Evolutionary conservation across 2,888 invertebrate genomes (phyloP), one percentile per base, ranked within the genome.

Genomic region (Dastarcus helophoroides): DNA sequence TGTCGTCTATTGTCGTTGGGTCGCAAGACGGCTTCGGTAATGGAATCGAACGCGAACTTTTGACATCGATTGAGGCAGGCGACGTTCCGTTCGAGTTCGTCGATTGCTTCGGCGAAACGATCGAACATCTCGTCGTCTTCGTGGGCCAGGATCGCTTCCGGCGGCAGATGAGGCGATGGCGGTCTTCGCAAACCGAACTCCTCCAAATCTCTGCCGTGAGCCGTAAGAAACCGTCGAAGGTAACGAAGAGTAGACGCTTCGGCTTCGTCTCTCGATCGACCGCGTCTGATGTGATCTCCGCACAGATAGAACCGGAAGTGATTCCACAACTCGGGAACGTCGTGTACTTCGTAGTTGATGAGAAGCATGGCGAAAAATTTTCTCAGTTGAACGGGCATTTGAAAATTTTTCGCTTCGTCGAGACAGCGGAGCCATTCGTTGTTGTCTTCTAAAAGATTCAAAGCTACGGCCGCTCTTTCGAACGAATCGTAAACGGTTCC

Each of bases 401-500:
- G 19, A 19, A 7, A 19, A n/a, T 7, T n/a, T 19, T 7, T 19
- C 6, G 19, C 19, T n/a, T 19, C 19, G 6, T 19, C 7, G 6
- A 19, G n/a, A 7, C 7, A 6, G 6, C 19, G 6, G 6, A 6
- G 6, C 19, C 19, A 19, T 19, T 19, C 19, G 19, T 19, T 19
- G n/a, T 19, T n/a, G 19, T 19, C 19, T 19, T 19, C 7, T n/a
- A 19, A 19, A 6, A 19, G n/a, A 19, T 19, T 19, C 19, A 6
- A 7, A 19, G 19, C 19, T 19, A 6, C n/a, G 19, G 19, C 19
- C 19, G 7, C n/a, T 19, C 19, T 19, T 6, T 19, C n/a, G 9
- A 26, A 26, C 9, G 10, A 14, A 7, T 32, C 29, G 35, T 42
- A 38, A 7, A 43, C 15, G 16, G 36, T 36, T n/a, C 49, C 48